Conservation (phyloP, 1,140 invertebrate genomes). For the Babylonia areolata region DNA sequence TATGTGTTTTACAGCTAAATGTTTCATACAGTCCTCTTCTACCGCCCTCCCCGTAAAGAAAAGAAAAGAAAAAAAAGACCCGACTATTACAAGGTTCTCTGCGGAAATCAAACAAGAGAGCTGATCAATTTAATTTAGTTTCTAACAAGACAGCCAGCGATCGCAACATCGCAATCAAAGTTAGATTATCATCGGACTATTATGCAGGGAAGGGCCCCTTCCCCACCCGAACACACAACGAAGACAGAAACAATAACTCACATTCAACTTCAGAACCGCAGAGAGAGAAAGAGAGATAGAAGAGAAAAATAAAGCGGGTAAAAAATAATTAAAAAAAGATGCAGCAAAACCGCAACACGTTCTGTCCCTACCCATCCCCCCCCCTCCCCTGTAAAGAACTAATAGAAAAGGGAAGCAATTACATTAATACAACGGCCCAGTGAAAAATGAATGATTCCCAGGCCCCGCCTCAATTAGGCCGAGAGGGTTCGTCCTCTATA, state of each 20-base stretch:
- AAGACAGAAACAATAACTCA: constrained; percentile 9
- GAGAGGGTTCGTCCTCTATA: constrained; percentile 16
- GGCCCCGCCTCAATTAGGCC: constrained; percentile 14
- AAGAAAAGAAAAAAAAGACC: too few relatives aligned
- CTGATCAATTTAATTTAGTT: background rate
- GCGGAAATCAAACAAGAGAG: background rate
- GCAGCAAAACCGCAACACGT: constrained; percentile 6
- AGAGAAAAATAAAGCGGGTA: background rate
- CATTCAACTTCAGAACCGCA: background rate
- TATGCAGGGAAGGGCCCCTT: background rate
- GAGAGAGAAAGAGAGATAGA: background rate
- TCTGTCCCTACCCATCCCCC: too few relatives aligned
- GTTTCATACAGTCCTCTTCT: background rate
- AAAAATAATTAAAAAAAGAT: background rate
- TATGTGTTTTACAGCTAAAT: background rate
- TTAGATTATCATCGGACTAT: background rate
- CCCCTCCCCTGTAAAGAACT: constrained; percentile 16
- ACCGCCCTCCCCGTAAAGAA: background rate
- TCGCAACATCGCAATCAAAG: background rate
- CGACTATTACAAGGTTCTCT: background rate
- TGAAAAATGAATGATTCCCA: constrained; percentile 17
- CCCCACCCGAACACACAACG: background rate
- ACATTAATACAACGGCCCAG: constrained; percentile 24
- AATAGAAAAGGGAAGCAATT: constrained; percentile 26
- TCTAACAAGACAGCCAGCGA: background rate